Conservation (phyloP, 2,888 invertebrate species). For the Antheraea yamamai region DNA sequence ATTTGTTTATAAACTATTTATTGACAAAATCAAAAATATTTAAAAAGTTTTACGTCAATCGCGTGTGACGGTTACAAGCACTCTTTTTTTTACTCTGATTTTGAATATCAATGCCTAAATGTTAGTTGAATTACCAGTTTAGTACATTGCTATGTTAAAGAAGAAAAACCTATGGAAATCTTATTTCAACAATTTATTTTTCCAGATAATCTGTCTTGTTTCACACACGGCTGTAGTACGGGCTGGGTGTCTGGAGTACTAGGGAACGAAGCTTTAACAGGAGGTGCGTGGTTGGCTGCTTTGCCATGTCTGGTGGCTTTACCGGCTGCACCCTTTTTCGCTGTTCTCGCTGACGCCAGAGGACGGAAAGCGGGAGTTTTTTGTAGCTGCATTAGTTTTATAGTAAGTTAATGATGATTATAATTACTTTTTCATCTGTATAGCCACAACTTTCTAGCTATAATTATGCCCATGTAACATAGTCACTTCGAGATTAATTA, state of each 20-base stretch:
- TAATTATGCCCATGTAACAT: neutral
- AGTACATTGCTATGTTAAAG: neutral
- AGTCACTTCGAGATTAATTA: neutral
- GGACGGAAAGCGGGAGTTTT: constrained; percentile 70
- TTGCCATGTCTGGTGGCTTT: constrained; percentile 70
- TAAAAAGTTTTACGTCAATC: no score
- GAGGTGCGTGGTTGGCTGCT: constrained; percentile 75
- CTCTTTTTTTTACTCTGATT: no score
- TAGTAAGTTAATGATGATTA: constrained; percentile 52
- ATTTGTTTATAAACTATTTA: no score
- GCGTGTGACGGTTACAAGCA: no score
- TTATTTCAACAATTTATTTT: constrained; percentile 17
- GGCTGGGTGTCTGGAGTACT: constrained; percentile 77
- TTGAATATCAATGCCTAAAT: no score
- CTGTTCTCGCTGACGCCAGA: constrained; percentile 67
- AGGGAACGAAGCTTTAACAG: constrained; percentile 68
- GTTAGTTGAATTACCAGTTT: neutral
- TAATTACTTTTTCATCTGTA: neutral
- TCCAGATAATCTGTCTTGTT: constrained; percentile 74
- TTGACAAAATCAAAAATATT: no score
- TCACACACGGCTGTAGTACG: constrained; percentile 75
- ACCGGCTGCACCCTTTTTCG: constrained; percentile 75
- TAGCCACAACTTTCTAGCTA: no score
- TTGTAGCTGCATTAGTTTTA: constrained; percentile 66
- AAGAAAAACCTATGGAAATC: neutral